A percentile compares a stretch with the other conserved stretches of the same genome.
Conservation (phyloP, 2,888 invertebrate genomes). For the Onthophagus sagittarius region DNA sequence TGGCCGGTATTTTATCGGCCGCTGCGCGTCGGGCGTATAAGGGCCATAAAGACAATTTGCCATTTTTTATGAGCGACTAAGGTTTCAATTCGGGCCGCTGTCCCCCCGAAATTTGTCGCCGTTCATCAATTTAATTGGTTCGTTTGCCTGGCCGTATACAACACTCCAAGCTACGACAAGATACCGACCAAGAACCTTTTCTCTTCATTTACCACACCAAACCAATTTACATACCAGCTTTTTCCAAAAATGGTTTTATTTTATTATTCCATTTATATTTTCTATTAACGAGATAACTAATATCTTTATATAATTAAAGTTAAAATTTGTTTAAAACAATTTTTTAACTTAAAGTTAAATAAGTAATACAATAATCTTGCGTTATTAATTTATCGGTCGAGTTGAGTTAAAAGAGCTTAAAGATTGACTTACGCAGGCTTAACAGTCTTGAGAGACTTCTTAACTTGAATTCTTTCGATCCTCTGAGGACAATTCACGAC, state of each 20-base stretch:
- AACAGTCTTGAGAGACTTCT: too few species aligned
- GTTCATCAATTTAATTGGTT: slow-evolving; percentile 17
- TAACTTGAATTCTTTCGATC: background rate
- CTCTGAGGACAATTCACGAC: background rate
- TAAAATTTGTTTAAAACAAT: too few species aligned
- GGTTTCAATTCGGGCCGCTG: slow-evolving; percentile 17
- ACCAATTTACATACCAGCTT: background rate
- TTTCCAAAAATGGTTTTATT: background rate
- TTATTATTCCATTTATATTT: background rate
- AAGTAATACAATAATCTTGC: too few species aligned
- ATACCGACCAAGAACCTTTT: background rate
- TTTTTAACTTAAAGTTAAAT: too few species aligned
- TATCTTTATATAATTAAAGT: too few species aligned
- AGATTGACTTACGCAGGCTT: too few species aligned
- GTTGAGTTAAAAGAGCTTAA: too few species aligned
- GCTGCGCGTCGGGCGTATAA: slow-evolving; percentile 13
- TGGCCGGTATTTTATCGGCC: slow-evolving; percentile 22
- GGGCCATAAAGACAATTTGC: slow-evolving; percentile 19
- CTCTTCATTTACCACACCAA: background rate
- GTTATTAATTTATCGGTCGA: too few species aligned
- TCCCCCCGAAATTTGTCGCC: background rate
- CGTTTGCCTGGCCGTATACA: slow-evolving; percentile 5
- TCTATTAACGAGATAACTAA: background rate
- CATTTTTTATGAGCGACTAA: slow-evolving; percentile 18
- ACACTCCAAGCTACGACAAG: background rate